phyloP scores from a whole-genome alignment of 2,113 vertebrate genomes.

The Esox niger region DNA sequence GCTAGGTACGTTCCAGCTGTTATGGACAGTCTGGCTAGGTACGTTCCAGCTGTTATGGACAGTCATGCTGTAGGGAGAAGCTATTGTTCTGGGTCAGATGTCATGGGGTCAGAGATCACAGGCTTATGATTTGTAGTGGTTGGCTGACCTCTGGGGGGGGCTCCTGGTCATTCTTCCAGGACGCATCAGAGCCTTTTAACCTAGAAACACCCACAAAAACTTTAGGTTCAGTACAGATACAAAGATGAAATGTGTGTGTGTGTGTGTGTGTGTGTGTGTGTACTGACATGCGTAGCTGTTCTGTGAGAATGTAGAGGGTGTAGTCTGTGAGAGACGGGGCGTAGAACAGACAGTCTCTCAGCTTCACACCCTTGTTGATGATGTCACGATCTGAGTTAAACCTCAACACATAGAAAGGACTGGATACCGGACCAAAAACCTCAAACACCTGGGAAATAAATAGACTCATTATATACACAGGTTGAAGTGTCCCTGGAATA shows the following conservation, averaged over 20 bases:
- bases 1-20: no score
- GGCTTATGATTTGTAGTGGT: no score
- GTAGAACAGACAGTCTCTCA: slow-evolving; percentile 81
- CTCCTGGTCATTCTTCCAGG: slow-evolving; percentile 96
- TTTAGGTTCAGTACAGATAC: not conserved
- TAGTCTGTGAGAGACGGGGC: slow-evolving; percentile 80
- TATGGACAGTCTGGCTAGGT: no score
- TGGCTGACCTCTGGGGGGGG: slow-evolving; percentile 84
- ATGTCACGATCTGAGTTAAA: slow-evolving; percentile 86
- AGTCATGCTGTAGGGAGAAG: no score
- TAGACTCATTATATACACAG: no score
- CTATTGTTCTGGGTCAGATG: no score
- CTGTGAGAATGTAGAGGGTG: slow-evolving; percentile 54
- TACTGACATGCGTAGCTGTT: slow-evolving; percentile 62
- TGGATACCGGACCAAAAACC: slow-evolving; percentile 90
- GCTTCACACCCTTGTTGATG: slow-evolving; percentile 72
- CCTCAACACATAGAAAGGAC: slow-evolving; percentile 87
- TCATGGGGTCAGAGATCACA: no score
- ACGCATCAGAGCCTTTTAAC: slow-evolving; percentile 89
- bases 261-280: not conserved
- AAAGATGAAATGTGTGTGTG: not conserved
- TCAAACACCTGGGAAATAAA: slow-evolving; percentile 88
- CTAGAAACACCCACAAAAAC: slow-evolving; percentile 60
- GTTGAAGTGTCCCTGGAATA: no score
- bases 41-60: no score